Conservation (phyloP, 2,113 vertebrate genomes). For the Gorilla gorilla region DNA sequence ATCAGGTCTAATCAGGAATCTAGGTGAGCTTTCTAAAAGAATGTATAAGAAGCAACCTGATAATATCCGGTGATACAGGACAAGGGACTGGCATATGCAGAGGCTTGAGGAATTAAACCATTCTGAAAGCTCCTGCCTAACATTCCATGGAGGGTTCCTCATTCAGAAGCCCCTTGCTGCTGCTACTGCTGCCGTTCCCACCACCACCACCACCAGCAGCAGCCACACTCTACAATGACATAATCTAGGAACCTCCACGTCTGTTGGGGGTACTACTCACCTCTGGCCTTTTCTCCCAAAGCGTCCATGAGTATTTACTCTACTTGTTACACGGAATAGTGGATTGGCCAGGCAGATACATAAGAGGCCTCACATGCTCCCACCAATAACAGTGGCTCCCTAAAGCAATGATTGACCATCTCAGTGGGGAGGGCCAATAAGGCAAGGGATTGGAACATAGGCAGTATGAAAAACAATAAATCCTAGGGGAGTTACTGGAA, state of each 20-base stretch:
- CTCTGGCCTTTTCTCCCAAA: not conserved
- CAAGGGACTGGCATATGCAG: not conserved
- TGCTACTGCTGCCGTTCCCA: accelerated
- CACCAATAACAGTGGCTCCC: not conserved
- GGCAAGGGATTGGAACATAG: not conserved
- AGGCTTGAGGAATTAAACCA: not conserved
- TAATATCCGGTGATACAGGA: not conserved
- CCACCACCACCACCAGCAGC: not conserved
- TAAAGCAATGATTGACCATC: not conserved
- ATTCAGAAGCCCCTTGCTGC: not conserved
- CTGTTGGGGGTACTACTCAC: not conserved
- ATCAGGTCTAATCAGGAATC: not conserved
- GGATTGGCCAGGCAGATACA: not conserved
- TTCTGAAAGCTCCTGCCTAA: not conserved
- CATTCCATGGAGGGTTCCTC: not conserved
- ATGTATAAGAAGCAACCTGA: not conserved
- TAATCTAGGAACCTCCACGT: not conserved
- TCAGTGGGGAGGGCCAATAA: too few relatives aligned
- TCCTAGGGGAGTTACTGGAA: not conserved
- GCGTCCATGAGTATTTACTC: not conserved
- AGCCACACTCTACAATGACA: not conserved
- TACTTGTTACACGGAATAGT: not conserved
- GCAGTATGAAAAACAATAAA: not conserved
- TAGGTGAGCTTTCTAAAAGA: not conserved
- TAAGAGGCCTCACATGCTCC: not conserved